Evolutionary conservation across 2,888 invertebrate species (phyloP).

Genomic region (Phaonia tiefii): DNA sequence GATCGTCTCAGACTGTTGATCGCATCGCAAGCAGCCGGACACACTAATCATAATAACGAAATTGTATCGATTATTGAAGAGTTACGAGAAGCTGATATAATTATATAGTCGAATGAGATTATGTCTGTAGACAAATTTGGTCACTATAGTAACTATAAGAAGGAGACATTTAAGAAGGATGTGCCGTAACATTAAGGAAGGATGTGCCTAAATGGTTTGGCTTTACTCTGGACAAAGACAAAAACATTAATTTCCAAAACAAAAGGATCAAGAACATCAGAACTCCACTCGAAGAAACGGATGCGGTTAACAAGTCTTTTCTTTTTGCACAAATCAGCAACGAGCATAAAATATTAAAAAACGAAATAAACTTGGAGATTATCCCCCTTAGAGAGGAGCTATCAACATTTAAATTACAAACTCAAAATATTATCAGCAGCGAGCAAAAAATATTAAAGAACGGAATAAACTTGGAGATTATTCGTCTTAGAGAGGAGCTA

Average conservation of each 20-base stretch:
- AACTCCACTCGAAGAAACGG: no score
- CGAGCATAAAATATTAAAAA: not conserved
- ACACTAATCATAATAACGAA: slow-evolving; percentile 56
- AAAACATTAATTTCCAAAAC: slow-evolving; percentile 1
- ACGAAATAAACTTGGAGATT: not conserved
- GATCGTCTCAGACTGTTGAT: not conserved
- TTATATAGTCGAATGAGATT: slow-evolving; percentile 21
- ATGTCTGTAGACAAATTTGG: slow-evolving; percentile 47
- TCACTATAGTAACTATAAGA: no score
- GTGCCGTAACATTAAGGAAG: not conserved
- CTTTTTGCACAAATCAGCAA: no score
- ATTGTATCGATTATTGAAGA: slow-evolving; percentile 46
- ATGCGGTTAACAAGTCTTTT: no score
- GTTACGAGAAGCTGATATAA: slow-evolving; percentile 50
- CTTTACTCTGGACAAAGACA: slow-evolving; percentile 9
- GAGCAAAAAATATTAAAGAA: no score
- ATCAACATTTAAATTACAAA: no score
- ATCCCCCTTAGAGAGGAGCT: no score
- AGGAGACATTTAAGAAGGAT: no score
- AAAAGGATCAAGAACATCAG: no score
- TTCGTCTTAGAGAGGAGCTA: not conserved
- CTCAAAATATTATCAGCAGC: no score
- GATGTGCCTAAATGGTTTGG: not conserved
- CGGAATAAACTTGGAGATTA: no score
- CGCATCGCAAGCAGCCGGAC: slow-evolving; percentile 70